Conservation (phyloP, 2,797 vertebrate species). For the Sebastes glaucus region DNA sequence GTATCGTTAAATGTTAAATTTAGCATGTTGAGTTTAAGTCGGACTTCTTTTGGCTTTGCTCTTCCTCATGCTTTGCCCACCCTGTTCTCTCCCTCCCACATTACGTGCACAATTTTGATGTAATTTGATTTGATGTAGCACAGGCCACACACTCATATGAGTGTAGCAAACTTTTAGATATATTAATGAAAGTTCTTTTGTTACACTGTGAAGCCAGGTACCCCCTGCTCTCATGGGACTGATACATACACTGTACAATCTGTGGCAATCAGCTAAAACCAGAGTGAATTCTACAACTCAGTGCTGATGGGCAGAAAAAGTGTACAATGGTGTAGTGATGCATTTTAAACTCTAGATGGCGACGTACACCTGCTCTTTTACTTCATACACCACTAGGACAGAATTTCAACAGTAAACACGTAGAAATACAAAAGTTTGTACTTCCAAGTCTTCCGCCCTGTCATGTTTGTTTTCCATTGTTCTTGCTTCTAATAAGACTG, state of each 20-base stretch:
- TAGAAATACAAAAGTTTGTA: background rate
- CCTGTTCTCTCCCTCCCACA: background rate
- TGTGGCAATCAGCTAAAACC: background rate
- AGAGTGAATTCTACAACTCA: background rate
- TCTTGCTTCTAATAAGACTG: background rate
- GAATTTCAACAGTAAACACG: background rate
- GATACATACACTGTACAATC: background rate
- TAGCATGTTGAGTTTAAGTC: background rate
- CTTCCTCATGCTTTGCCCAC: background rate
- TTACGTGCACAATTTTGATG: background rate
- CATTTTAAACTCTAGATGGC: constrained; percentile 49
- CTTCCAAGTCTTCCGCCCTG: background rate
- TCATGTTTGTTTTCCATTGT: background rate
- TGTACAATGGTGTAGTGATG: background rate
- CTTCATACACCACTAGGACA: background rate
- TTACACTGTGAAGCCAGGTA: background rate
- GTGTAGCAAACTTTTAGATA: background rate
- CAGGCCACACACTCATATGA: background rate
- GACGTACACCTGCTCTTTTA: constrained; percentile 14
- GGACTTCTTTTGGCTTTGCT: background rate
- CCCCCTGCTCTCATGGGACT: background rate
- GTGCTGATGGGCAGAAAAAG: background rate
- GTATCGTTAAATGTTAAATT: background rate
- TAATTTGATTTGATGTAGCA: background rate
- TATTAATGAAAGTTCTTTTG: background rate